Evolutionary conservation across 1,140 invertebrate species (phyloP).

Genomic region (Saccostrea echinata): DNA sequence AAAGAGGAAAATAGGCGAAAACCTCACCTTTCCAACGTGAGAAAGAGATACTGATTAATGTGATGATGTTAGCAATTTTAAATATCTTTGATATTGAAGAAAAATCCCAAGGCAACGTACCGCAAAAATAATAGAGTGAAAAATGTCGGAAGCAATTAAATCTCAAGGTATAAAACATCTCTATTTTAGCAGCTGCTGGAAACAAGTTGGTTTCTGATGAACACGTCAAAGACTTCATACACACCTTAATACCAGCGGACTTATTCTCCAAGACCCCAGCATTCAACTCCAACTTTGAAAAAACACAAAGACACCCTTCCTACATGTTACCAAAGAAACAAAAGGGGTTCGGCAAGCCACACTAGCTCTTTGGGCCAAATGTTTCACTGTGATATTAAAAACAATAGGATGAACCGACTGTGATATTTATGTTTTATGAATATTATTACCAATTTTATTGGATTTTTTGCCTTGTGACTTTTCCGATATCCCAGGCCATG

Average conservation of each 20-base stretch:
- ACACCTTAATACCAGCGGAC: conserved; percentile 54
- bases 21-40: no score
- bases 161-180: not conserved
- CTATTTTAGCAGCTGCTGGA: not conserved
- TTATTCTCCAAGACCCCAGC: conserved; percentile 44
- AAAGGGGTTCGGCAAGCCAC: not conserved
- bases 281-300: conserved; percentile 41
- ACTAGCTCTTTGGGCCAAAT: conserved; percentile 1
- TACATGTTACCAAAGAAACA: conserved; percentile 44
- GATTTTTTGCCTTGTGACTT: not conserved
- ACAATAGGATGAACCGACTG: not conserved
- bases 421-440: conserved; percentile 23
- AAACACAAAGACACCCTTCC: conserved; percentile 53
- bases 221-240: conserved; percentile 56
- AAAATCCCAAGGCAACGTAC: not conserved
- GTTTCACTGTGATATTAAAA: not conserved
- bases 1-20: not conserved
- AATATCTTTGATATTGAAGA: not conserved
- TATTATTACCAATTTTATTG: conserved; percentile 23
- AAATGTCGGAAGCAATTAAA: not conserved
- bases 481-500: not conserved
- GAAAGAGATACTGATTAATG: not conserved
- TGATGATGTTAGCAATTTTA: not conserved
- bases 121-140: not conserved
- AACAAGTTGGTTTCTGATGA: conserved; percentile 31